Evolutionary conservation across 2,113 vertebrate species (phyloP), one percentile per base, ranked within the genome.

Genomic region (Cygnus atratus): DNA sequence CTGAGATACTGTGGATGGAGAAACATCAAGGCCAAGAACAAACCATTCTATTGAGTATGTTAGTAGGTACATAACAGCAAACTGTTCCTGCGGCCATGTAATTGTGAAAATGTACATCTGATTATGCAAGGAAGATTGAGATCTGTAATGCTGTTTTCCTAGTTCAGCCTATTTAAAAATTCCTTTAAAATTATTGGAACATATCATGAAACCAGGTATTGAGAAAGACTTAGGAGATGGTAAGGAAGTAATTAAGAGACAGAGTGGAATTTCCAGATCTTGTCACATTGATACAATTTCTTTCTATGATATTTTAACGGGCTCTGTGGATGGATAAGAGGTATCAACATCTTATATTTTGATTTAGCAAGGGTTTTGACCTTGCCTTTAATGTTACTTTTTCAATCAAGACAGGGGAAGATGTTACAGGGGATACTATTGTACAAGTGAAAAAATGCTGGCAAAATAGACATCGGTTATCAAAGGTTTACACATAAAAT

Each of bases 391-490:
- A 48, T 41, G 37, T 39, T 54, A 8, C 18, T 71, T n/a, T 20
- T 10, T 7, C 18, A 59, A 72, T 22, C 33, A 62, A 68, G 76
- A 44, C 6, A 31, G 15, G 54, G n/a, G 43, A 48, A 33, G 20
- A 4, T 4, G 15, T 26, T 19, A 35, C 25, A 57, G 19, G 7
- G 11, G 13, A 61, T 83, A 26, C 2, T 14, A 35, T 0, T 3
- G 15, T 22, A 29, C 24, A 50, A 43, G 25, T 37, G 15, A 9
- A 70, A 74, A n/a, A 55, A 39, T 5, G 9, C 6, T 35, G 13
- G 50, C 8, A 43, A 55, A 50, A 50, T 18, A 55, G 33, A 22
- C 25, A 26, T 20, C 24, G 8, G 6, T 85, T 73, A 29, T 31
- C 15, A 8, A 35, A 66, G 26, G 5, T 50, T 86, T 17, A 6